Evolutionary conservation across 1,140 invertebrate species (phyloP), one percentile per base, ranked within the genome.

Genomic region (Aphelinus certus): DNA sequence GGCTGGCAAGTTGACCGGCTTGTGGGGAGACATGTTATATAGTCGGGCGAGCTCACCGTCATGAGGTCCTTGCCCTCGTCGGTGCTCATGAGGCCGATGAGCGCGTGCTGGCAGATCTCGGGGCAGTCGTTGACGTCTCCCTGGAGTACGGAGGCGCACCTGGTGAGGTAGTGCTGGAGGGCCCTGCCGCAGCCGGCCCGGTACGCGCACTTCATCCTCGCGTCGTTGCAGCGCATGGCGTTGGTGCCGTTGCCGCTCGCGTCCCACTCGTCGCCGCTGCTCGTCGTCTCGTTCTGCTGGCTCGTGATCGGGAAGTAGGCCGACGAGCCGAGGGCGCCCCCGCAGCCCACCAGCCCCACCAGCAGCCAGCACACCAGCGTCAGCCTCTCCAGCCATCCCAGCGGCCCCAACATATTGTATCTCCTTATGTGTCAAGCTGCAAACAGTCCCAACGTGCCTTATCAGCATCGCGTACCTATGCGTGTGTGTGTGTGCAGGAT

Each of bases 11-110:
- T 26, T 26, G 26, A 26, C 26, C 26, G 26, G 26, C 26, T 26
- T 26, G 26, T 26, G 26, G 26, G 26, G 26, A 26, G 26, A 26
- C 26, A 26, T 26, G 26, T 26, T 26, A 26, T 26, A 26, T 26
- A 61, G 10, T 10, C 46, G 51, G 48, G 65, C 47, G 63, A 77
- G 88, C 90, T 90, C 82, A 93, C 92, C 55, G 87, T 90, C 90
- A 93, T 93, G 10, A 95, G 88, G 67, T 91, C 89, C 79, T 93
- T 91, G 26, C 94, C 94, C 84, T 94, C 92, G 55, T 93, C 92
- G 0, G 94, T 94, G 49, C 93, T 94, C 0, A 91, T 93, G 26
- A 95, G 88, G 0, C 93, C 93, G 60, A 95, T 93, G 6, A 95
- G 89, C 0, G 94, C 92, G 82, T 93, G 90, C 75, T 92, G 90